Evolutionary conservation across 1,140 invertebrate genomes (phyloP).

Genomic region (Bombus confusus): DNA sequence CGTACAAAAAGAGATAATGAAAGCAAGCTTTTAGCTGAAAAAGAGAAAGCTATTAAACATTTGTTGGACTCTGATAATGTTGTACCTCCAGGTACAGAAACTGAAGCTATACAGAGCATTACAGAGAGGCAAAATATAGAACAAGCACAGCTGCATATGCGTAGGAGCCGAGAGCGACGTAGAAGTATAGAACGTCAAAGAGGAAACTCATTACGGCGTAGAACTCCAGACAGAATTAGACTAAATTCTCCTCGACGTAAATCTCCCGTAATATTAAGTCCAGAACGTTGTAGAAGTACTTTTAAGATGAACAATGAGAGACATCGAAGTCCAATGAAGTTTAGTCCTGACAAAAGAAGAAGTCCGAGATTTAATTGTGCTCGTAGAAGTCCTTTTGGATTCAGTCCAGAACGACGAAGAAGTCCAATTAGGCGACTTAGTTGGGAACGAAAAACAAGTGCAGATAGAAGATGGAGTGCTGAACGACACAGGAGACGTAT

Average conservation of each 20-base stretch:
- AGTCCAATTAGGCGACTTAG: constrained; percentile 71
- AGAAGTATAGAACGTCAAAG: constrained; percentile 70
- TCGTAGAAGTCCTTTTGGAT: constrained; percentile 66
- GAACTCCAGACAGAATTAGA: constrained; percentile 68
- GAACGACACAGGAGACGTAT: constrained; percentile 72
- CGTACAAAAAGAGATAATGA: constrained; percentile 77
- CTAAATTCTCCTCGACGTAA: constrained; percentile 71
- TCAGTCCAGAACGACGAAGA: constrained; percentile 71
- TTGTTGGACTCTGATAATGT: constrained; percentile 80
- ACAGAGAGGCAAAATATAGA: constrained; percentile 73
- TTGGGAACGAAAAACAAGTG: constrained; percentile 69
- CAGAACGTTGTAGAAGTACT: constrained; percentile 67
- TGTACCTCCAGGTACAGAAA: constrained; percentile 80
- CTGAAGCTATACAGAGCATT: constrained; percentile 77
- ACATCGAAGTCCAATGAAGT: constrained; percentile 65
- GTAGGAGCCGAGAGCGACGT: constrained; percentile 63
- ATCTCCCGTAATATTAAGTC: constrained; percentile 62
- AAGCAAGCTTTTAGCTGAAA: constrained; percentile 79
- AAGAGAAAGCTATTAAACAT: constrained; percentile 80
- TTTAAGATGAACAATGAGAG: constrained; percentile 45
- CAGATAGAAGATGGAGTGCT: constrained; percentile 70
- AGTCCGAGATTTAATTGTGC: constrained; percentile 61
- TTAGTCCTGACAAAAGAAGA: constrained; percentile 67
- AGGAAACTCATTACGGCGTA: constrained; percentile 65
- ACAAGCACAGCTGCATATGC: constrained; percentile 50